Evolutionary conservation across 2,888 invertebrate species (phyloP), one percentile per base, ranked within the genome.

Genomic region (Plemyria rubiginata): DNA sequence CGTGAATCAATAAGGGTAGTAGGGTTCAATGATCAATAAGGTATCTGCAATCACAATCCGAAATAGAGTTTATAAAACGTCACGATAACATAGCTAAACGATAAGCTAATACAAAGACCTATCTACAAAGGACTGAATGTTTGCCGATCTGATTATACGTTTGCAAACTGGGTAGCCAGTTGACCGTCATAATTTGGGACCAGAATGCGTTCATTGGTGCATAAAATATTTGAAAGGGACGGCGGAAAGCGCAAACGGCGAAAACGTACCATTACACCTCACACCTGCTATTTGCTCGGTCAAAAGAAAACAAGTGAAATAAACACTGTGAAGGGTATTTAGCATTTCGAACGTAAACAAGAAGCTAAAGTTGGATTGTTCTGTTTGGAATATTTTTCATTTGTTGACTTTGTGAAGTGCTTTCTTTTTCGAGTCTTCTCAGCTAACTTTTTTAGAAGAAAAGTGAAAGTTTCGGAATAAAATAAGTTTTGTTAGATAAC

Each of bases 121-220:
- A 82, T 86, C 86, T 85, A 79, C 85, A 86, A 84, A 86, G 84
- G 83, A 80, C 77, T 72, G 75, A 79, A 81, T 89, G 86, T 92
- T 91, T 92, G 88, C 85, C 76, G 81, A 90, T 88, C 90, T 88
- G 91, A 92, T 92, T 91, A 88, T 76, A 74, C 77, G 78, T 76
- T 82, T 80, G 77, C 77, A 78, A 73, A 75, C 57, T 75, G 80
- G 83, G 85, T 88, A 87, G 82, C 78, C 92, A 92, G 86, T 88
- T 93, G 93, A 91, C 93, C 92, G 92, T 90, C 80, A 92, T 93
- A 92, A 93, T 92, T 88, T 77, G 76, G 86, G 83, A 76, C 80
- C 84, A 79, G 84, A 85, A 86, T 84, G 82, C 76, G 86, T 67
- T 75, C 91, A 88, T 74, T 85, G 92, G 85, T 79, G 93, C 93